Percentiles rank a stretch among this genome's conserved stretches.
These are phyloP conservation scores for Trachelus iudaicus DNA, from an alignment of 2,888 invertebrate genomes.

Conservation along the genomic window DNA sequence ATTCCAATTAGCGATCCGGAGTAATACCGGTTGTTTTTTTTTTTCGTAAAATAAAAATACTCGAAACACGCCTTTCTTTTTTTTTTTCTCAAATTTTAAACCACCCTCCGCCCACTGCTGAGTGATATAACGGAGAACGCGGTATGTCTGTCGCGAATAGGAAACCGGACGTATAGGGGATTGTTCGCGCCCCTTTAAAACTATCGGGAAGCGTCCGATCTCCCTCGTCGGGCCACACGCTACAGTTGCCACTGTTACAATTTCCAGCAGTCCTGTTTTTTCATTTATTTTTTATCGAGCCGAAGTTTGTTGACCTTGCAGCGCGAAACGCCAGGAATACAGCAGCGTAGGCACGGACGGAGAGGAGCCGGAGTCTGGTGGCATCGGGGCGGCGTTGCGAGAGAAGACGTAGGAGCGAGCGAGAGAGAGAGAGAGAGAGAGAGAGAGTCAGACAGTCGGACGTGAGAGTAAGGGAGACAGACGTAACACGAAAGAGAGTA, in stretches of 20 bases:
- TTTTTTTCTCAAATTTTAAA: too few species aligned
- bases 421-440: background rate
- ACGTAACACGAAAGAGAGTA: background rate
- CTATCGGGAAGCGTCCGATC: constrained; percentile 42
- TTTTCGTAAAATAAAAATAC: too few species aligned
- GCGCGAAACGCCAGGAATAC: constrained; percentile 53
- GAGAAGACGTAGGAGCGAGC: background rate
- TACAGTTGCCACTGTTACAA: constrained; percentile 47
- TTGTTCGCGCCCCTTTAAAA: constrained; percentile 38
- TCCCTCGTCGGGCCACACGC: constrained; percentile 11
- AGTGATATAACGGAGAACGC: too few species aligned
- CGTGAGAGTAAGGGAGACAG: too few species aligned
- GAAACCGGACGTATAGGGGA: background rate
- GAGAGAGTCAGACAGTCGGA: too few species aligned
- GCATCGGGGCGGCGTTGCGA: constrained; percentile 11
- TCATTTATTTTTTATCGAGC: constrained; percentile 51
- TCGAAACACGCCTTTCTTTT: too few species aligned
- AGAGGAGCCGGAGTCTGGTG: constrained; percentile 21
- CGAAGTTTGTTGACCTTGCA: constrained; percentile 57
- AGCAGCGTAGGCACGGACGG: constrained; percentile 45
- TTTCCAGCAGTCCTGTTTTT: constrained; percentile 47
- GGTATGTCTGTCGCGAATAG: too few species aligned
- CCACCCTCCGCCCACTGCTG: too few species aligned
- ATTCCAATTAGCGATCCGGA: too few species aligned
- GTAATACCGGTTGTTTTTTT: too few species aligned